These are phyloP conservation scores for Oriolus oriolus DNA, from an alignment of 2,113 vertebrate species.

Conservation along the genomic window DNA sequence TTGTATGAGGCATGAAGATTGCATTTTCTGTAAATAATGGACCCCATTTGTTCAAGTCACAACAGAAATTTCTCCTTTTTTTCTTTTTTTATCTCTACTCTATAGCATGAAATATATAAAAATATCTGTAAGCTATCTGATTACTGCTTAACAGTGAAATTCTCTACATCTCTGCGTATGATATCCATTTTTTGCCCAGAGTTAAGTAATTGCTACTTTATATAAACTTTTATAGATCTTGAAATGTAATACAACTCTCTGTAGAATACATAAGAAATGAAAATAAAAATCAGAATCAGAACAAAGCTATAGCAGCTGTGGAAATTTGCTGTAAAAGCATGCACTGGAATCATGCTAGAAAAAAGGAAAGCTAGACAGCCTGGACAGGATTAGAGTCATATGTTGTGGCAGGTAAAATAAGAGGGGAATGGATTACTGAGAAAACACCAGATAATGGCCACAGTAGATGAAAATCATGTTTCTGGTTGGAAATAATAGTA, in stretches of 20 bases:
- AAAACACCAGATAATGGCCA: neutral
- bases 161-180: neutral
- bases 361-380: neutral
- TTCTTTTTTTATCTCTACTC: fast-evolving
- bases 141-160: neutral
- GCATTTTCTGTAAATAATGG: neutral
- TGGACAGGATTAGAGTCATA: neutral
- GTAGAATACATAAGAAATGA: neutral
- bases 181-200: neutral
- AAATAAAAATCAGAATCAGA: neutral
- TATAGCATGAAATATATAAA: neutral
- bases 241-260: neutral
- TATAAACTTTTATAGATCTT: neutral
- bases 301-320: neutral
- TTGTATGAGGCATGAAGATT: neutral
- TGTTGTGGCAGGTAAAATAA: neutral
- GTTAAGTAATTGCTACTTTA: neutral
- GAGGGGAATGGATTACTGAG: neutral
- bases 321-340: neutral
- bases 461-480: neutral
- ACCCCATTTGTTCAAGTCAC: neutral
- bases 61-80: neutral
- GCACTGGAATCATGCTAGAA: neutral
- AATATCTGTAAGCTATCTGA: neutral
- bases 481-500: neutral